Base-by-base conservation (phyloP, 1,140 invertebrate genomes). In the Heliothis virescens region DNA sequence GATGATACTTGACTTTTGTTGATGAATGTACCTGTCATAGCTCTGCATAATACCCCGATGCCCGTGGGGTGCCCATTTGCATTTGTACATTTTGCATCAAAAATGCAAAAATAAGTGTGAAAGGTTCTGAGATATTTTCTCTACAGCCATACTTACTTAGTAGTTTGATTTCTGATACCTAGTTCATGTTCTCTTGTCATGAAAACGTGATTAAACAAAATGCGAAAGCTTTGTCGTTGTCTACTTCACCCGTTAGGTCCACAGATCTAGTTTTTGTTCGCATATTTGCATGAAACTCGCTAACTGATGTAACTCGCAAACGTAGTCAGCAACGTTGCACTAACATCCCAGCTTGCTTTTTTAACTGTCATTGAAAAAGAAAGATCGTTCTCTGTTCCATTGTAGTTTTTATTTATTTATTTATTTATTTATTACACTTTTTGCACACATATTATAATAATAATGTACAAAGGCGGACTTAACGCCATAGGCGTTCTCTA, bases 211-310 rank as follows among this genome's bases (percentile, higher is more conserved):
- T 67, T 67, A 50, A 48, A 21, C n/a, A 50, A 21, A 48, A 50
- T n/a, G 63, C 18, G 26, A 48, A 34, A 21, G 41, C 34, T 50
- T 67, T 50, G 63, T 50, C 18, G 63, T 18, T 50, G 16, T 57
- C 52, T 41, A 52, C 53, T 41, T 53, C 67, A 71, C 57, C 53
- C 69, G 69, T 72, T 72, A 57, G n/a, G 29, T 48, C 11, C 16
- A 13, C 63, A 50, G 41, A 11, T 67, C 26, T 57, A 52, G 69
- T 72, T 72, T 72, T 72, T 72, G 69, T 26, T 16, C n/a, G 69
- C 69, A 57, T 72, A 72, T 72, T 41, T 72, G 69, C 69, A 72
- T 72, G 18, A 55, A 55, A 72, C 69, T 72, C 52, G 26, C 13
- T 16, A 57, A n/a, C 52, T 57, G 52, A 55, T 18, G 26, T 52